These are phyloP conservation scores for Recurvirostra avosetta DNA, from an alignment of 2,113 vertebrate species.

Conservation along the genomic window DNA sequence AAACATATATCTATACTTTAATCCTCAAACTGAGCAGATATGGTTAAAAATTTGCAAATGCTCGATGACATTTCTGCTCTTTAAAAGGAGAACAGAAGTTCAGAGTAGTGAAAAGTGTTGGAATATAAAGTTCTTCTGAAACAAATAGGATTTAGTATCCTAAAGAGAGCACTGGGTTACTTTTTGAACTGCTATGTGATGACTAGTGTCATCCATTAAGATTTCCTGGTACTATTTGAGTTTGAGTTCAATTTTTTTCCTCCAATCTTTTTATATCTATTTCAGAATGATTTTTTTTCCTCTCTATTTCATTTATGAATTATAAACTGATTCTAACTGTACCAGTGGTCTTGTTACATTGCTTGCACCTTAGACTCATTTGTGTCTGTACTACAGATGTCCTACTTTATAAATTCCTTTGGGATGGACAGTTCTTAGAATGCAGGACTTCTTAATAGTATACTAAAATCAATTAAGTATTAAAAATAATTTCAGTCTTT, in stretches of 20 bases:
- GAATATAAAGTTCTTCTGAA: background rate
- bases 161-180: background rate
- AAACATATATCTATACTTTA: background rate
- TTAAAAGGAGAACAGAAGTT: background rate
- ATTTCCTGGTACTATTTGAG: background rate
- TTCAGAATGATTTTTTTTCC: background rate
- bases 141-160: background rate
- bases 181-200: background rate
- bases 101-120: background rate
- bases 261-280: background rate
- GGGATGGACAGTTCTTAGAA: background rate
- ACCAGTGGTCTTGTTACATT: background rate
- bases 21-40: background rate
- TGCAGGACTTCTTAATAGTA: background rate
- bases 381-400: background rate
- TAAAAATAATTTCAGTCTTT: background rate
- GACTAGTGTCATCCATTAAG: background rate
- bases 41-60: background rate
- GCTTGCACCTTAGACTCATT: background rate
- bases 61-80: background rate
- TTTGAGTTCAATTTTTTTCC: background rate
- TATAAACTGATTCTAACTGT: background rate
- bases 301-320: background rate
- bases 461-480: background rate
- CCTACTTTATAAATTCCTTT: background rate